Percentiles rank a stretch among this genome's conserved stretches.
phyloP scores from a whole-genome alignment of 1,140 invertebrate species.

The Thaumetopoea pityocampa region DNA sequence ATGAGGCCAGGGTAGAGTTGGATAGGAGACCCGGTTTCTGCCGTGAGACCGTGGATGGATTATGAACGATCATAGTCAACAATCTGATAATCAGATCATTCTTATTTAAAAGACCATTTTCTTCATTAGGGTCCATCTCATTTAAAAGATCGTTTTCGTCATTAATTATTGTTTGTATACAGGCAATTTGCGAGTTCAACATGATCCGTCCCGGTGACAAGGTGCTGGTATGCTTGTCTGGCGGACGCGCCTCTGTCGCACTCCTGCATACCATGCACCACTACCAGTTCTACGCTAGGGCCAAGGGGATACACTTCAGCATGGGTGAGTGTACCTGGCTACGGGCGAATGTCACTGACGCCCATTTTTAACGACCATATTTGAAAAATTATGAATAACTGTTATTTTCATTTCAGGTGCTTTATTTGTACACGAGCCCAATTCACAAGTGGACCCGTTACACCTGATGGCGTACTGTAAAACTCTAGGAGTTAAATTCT shows the following conservation, averaged over 20 bases:
- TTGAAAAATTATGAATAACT: conserved; percentile 35
- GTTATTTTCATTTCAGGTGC: conserved; percentile 51
- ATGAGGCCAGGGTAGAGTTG: no score
- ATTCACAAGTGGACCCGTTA: conserved; percentile 63
- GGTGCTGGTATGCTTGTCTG: conserved; percentile 90
- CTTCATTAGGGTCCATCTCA: no score
- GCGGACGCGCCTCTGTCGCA: conserved; percentile 87
- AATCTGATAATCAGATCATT: no score
- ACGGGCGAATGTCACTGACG: not conserved
- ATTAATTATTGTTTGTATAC: no score
- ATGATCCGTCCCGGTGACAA: conserved; percentile 92
- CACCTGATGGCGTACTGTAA: conserved; percentile 73
- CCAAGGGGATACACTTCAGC: conserved; percentile 87
- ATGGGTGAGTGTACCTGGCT: conserved; percentile 54
- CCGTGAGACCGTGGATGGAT: no score
- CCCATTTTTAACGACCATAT: not conserved
- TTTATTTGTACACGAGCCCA: conserved; percentile 59
- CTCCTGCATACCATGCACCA: conserved; percentile 90
- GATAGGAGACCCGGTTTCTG: no score
- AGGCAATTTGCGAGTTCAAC: conserved; percentile 88
- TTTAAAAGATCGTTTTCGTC: no score
- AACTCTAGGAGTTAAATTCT: conserved; percentile 66
- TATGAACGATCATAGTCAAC: no score
- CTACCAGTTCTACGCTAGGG: conserved; percentile 86
- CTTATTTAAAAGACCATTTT: no score